A percentile compares a stretch with the other conserved stretches of the same genome.
phyloP scores from a whole-genome alignment of 2,888 invertebrate species.

The Chirona hameri region DNA sequence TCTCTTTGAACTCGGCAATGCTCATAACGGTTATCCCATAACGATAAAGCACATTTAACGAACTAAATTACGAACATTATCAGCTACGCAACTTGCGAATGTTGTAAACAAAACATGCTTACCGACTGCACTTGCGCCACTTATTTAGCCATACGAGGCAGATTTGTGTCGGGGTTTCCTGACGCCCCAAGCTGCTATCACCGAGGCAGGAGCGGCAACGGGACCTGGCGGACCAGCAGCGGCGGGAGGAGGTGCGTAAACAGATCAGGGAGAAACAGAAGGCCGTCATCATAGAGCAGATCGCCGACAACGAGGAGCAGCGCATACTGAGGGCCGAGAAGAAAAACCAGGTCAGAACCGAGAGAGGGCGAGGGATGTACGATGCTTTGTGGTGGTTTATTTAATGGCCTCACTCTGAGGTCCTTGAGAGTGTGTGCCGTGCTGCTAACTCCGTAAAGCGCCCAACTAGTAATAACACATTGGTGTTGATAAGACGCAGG shows the following conservation, averaged over 20 bases:
- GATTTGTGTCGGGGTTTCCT: neutral
- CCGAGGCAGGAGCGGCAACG: neutral
- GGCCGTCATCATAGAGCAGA: conserved; percentile 14
- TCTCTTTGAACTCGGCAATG: too few species aligned
- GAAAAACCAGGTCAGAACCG: neutral
- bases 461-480: too few species aligned
- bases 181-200: neutral
- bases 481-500: too few species aligned
- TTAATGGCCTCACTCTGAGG: too few species aligned
- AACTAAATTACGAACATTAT: too few species aligned
- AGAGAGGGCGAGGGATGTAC: neutral
- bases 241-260: neutral
- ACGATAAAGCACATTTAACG: too few species aligned
- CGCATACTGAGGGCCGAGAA: neutral
- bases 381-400: neutral
- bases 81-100: too few species aligned
- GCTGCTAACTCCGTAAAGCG: too few species aligned
- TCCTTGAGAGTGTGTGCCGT: too few species aligned
- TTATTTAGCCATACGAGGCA: neutral
- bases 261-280: neutral
- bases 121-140: too few species aligned
- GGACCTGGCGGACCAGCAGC: neutral
- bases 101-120: too few species aligned
- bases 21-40: too few species aligned
- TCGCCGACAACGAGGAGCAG: conserved; percentile 2